Percentiles rank a stretch among this genome's conserved stretches.
phyloP scores from a whole-genome alignment of 1,140 invertebrate genomes.

The Drosophila busckii region DNA sequence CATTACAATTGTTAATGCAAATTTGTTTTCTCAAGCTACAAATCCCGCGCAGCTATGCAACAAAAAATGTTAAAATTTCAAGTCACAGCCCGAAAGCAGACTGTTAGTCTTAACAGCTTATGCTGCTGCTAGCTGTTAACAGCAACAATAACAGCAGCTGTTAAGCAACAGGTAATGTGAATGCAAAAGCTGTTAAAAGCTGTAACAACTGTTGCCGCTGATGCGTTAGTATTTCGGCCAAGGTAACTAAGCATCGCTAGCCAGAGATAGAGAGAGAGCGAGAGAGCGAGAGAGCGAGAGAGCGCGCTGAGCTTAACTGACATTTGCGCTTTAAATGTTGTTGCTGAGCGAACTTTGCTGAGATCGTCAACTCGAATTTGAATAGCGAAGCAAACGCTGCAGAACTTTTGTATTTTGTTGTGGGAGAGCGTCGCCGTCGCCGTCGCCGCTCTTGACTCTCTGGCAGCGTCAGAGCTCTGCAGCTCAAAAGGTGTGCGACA shows the following conservation, averaged over 20 bases:
- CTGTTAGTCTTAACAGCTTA: constrained; percentile 21
- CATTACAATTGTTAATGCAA: no score
- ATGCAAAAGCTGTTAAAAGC: constrained; percentile 26
- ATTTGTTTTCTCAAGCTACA: no score
- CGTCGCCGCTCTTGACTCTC: no score
- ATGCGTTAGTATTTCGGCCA: constrained; percentile 52
- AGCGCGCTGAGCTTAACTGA: neutral
- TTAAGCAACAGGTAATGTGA: constrained; percentile 44
- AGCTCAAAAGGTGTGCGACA: constrained; percentile 57
- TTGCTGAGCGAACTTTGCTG: no score
- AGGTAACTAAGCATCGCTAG: constrained; percentile 41
- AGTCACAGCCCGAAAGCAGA: neutral
- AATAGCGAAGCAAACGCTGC: no score
- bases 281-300: neutral
- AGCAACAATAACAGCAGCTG: neutral
- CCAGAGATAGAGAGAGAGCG: constrained; percentile 4
- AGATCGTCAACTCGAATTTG: no score
- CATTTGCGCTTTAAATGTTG: no score
- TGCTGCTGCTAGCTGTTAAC: constrained; percentile 1
- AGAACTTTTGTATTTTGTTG: no score
- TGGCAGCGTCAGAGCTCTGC: constrained; percentile 33
- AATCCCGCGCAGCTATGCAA: no score
- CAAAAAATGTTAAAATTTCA: no score
- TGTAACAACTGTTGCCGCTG: constrained; percentile 9
- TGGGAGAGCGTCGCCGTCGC: no score